A percentile compares a stretch with the other conserved stretches of the same genome.
Conservation (phyloP, 2,888 invertebrate genomes). For the Rapana venosa region DNA sequence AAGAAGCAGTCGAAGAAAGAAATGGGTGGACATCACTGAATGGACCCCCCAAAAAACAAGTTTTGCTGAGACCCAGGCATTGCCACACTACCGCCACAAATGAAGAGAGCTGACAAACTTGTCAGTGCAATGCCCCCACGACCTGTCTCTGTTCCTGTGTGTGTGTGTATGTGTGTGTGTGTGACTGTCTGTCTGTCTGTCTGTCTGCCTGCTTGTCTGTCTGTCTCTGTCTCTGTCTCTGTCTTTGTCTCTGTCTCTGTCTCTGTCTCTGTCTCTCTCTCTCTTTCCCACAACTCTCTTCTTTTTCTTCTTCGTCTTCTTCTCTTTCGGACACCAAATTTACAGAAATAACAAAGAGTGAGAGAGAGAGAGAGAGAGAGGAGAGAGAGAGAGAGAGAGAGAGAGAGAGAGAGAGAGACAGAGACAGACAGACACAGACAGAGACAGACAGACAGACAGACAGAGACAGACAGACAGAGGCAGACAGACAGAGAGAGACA, state of each 20-base stretch:
- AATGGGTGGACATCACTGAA: too few relatives aligned
- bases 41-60: too few relatives aligned
- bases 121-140: too few relatives aligned
- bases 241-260: background rate
- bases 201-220: background rate
- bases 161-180: slow-evolving; percentile 10
- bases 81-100: too few relatives aligned
- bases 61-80: too few relatives aligned
- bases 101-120: background rate
- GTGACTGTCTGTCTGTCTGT: slow-evolving; percentile 1
- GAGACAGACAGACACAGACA: background rate
- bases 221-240: background rate
- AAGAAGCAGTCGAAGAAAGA: too few relatives aligned
- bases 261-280: background rate
- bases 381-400: too few relatives aligned
- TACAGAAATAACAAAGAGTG: too few relatives aligned
- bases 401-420: too few relatives aligned
- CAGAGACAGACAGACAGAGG: background rate
- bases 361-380: too few relatives aligned
- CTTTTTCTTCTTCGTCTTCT: background rate
- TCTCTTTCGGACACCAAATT: too few relatives aligned
- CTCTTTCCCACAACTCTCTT: background rate
- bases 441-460: background rate
- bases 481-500: background rate
- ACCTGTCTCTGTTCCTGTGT: background rate